Evolutionary conservation across 2,888 invertebrate species (phyloP), one percentile per base, ranked within the genome.

Genomic region (Melanophora roralis): DNA sequence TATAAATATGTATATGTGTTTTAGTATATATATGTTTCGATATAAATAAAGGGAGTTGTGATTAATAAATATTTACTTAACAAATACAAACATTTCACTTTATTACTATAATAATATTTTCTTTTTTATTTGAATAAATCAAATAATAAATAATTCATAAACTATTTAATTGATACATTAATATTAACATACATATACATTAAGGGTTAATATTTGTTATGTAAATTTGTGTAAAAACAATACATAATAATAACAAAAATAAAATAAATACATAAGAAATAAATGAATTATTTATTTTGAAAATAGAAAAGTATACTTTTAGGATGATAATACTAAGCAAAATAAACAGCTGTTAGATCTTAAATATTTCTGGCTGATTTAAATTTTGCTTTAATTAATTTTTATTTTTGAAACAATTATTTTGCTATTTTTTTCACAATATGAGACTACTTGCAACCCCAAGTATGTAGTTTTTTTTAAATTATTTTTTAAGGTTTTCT

Each of bases 41-140:
- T 71, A 34, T 27, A 51, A 57, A 40, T 74, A 34, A 74, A 34
- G 14, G 21, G 19, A 9, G 34, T n/a, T 49, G 1, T 34, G 27
- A 27, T 14, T 34, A n/a, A 38, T 60, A 53, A 60, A 45, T 72
- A 49, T 67, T 19, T 21, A 49, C n/a, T n/a, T n/a, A 72, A 60
- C 64, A 59, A 64, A 49, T 59, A 43, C 34, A 77, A 71, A 51
- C 9, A 64, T 59, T 11, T 59, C 8, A 51, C n/a, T 38, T 51
- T 36, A 19, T 60, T 21, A 34, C n/a, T 21, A 32, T 27, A 51
- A 51, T 12, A 51, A 34, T 32, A 53, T n/a, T 6, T 40, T 5
- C n/a, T 3, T 9, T 11, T 34, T 32, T 45, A 0, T 53, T 32
- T 32, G 14, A 34, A 32, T 53, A 14, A 34, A 11, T 4, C 11